Evolutionary conservation across 2,888 invertebrate genomes (phyloP).

Genomic region (Acrocyrtus sp.): DNA sequence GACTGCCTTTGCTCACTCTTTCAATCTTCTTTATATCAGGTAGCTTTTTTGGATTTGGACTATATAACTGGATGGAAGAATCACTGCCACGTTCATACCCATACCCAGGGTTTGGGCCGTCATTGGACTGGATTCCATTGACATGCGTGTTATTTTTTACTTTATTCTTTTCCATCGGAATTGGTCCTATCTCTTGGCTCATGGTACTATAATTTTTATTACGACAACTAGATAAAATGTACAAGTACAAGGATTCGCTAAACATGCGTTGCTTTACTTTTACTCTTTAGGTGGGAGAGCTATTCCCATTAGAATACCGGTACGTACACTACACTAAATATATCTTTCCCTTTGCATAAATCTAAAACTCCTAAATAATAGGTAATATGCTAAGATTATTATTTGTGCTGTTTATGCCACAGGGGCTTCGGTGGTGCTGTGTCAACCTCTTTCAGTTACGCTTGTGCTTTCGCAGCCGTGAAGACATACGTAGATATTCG

Average conservation of each 20-base stretch:
- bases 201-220: constrained; percentile 66
- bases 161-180: constrained; percentile 86
- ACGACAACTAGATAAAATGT: too few species aligned
- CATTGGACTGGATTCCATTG: constrained; percentile 80
- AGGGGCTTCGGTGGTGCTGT: constrained; percentile 88
- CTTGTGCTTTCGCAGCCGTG: constrained; percentile 86
- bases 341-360: neutral
- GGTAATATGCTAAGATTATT: neutral
- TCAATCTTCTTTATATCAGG: constrained; percentile 87
- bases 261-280: neutral
- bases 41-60: constrained; percentile 86
- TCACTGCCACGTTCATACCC: constrained; percentile 68
- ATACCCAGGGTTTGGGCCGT: constrained; percentile 62
- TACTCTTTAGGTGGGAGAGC: constrained; percentile 72
- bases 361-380: neutral
- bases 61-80: constrained; percentile 84
- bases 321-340: constrained; percentile 41
- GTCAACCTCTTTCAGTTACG: constrained; percentile 86
- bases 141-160: constrained; percentile 85
- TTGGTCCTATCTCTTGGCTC: constrained; percentile 89
- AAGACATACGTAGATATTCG: constrained; percentile 88
- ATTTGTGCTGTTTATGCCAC: constrained; percentile 67
- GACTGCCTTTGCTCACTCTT: constrained; percentile 83
- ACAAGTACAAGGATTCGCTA: neutral
- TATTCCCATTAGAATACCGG: constrained; percentile 78